Evolutionary conservation across 2,113 vertebrate genomes (phyloP).

Genomic region (Indicator indicator): DNA sequence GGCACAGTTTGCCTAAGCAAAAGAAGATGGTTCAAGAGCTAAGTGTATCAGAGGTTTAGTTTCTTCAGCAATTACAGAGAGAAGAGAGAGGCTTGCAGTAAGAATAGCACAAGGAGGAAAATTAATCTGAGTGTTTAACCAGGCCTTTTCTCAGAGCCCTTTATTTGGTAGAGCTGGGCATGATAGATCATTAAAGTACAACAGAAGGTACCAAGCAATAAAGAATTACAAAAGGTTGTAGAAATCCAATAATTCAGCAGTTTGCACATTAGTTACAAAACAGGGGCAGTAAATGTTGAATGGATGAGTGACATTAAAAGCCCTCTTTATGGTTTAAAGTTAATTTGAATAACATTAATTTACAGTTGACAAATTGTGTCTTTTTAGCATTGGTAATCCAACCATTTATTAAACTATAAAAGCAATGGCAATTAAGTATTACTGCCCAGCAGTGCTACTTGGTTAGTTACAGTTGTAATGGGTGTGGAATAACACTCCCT

Average conservation of each 20-base stretch:
- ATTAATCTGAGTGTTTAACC: background rate
- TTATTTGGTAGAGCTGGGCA: background rate
- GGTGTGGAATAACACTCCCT: slow-evolving; percentile 15
- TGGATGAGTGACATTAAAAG: slow-evolving; percentile 63
- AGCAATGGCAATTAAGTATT: slow-evolving; percentile 70
- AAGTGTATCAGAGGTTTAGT: background rate
- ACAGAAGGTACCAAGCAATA: background rate
- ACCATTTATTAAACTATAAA: slow-evolving; percentile 69
- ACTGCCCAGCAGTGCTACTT: background rate
- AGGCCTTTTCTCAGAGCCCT: background rate
- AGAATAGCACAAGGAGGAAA: background rate
- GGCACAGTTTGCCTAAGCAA: background rate
- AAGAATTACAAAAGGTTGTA: slow-evolving; percentile 50
- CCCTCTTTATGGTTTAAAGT: slow-evolving; percentile 42
- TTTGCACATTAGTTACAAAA: slow-evolving; percentile 41
- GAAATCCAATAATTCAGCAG: slow-evolving; percentile 47
- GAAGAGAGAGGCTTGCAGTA: background rate
- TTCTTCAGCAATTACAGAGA: background rate
- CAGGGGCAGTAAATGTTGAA: slow-evolving; percentile 24
- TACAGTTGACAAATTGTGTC: slow-evolving; percentile 54
- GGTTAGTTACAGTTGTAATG: slow-evolving; percentile 19
- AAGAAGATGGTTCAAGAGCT: background rate
- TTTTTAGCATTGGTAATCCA: slow-evolving; percentile 50
- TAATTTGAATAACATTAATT: slow-evolving; percentile 71
- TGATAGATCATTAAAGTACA: slow-evolving; percentile 17